Percentiles rank a stretch among this genome's conserved stretches.
Evolutionary conservation across 2,888 invertebrate species (phyloP).

Genomic region (Noctuana brunneofusca): DNA sequence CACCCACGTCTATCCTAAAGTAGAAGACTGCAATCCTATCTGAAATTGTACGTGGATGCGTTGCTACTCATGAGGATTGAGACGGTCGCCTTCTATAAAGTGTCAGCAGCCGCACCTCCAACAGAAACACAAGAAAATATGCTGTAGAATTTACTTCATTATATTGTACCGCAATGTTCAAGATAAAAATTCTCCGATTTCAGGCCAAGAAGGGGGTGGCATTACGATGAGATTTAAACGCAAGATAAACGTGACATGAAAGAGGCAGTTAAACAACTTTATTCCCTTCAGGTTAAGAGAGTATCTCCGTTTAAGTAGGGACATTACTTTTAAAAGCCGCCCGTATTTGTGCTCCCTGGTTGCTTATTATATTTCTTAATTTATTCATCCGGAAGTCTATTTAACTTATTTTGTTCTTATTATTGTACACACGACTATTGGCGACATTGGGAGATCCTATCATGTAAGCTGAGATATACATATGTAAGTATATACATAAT

Average conservation of each 20-base stretch:
- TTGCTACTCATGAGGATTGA: no score
- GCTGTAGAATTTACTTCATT: background rate
- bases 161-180: background rate
- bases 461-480: no score
- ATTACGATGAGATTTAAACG: conserved; percentile 35
- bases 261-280: conserved; percentile 39
- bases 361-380: background rate
- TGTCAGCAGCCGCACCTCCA: no score
- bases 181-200: conserved; percentile 5
- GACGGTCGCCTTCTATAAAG: no score
- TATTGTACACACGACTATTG: no score
- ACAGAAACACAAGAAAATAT: no score
- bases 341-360: background rate
- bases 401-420: no score
- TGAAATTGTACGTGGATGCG: no score
- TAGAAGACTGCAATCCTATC: no score
- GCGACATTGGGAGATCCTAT: no score
- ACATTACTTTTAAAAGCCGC: conserved; percentile 7
- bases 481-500: no score
- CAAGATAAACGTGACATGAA: conserved; percentile 40
- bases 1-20: no score
- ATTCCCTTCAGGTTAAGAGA: conserved; percentile 40
- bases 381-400: background rate
- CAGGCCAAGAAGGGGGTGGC: background rate
- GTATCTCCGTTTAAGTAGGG: conserved; percentile 36